Base-by-base conservation (phyloP, 1,140 invertebrate genomes). In the Pseudomyrmex concolor region DNA sequence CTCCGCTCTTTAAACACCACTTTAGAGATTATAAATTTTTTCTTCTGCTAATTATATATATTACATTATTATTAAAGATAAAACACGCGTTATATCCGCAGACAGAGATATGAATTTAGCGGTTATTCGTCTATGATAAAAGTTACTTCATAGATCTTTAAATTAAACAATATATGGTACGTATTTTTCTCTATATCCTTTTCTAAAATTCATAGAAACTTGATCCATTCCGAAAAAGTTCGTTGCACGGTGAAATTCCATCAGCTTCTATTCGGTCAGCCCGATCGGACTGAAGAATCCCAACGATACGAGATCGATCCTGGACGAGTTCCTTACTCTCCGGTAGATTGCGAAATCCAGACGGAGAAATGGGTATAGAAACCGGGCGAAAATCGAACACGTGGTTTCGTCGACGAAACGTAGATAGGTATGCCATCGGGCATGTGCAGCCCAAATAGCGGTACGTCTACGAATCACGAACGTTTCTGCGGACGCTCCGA, bases 401-500 rank as follows among this genome's bases (percentile, higher is more conserved):
- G 59, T 25, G 15, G 19, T 59, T 62, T 55, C 48, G n/a, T 51
- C 62, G 63, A 9, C 70, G 34, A 59, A 66, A 19, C 19, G 22
- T 17, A 74, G 19, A 45, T 22, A 48, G 55, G 54, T 59, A 60
- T 17, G n/a, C 66, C 43, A 7, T 66, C 15, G 43, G 19, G 43
- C 51, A 68, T 51, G 50, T 73, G 68, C 45, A 45, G 57, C 9
- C 19, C 68, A 10, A 82, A 45, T 62, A 74, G 17, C 59, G 59
- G 66, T 80, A 59, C 54, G 76, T 80, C n/a, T 57, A 71, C 76
- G 55, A 80, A 71, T 80, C 66, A 17, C 15, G 63, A 15, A 54
- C 48, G 25, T 45, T 68, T 34, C 63, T 9, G 34, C n/a, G 50
- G 50, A 70, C 50, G 67, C 54, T 70, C 15, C 51, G 67, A 76